phyloP scores from a whole-genome alignment of 1,140 invertebrate species.

The Chymomyza costata region DNA sequence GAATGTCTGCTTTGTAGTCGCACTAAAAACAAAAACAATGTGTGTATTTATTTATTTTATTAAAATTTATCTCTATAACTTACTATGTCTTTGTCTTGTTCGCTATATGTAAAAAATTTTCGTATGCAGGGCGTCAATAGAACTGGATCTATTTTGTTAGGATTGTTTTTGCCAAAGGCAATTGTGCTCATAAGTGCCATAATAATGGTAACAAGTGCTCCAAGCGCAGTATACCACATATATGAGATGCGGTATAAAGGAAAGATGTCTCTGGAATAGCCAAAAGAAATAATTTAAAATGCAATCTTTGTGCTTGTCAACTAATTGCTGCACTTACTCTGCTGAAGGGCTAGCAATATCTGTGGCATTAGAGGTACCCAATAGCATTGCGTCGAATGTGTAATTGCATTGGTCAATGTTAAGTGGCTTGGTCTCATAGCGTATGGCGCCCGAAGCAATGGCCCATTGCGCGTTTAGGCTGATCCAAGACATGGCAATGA shows the following conservation, averaged over 20 bases:
- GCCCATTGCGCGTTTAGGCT: conserved; percentile 86
- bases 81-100: conserved; percentile 22
- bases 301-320: too few species aligned
- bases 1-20: conserved; percentile 43
- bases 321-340: conserved; percentile 28
- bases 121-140: conserved; percentile 67
- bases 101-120: conserved; percentile 43
- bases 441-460: conserved; percentile 79
- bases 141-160: conserved; percentile 47
- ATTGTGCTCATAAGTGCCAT: conserved; percentile 76
- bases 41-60: neutral
- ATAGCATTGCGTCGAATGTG: conserved; percentile 56
- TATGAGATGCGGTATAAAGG: conserved; percentile 81
- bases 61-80: neutral
- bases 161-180: conserved; percentile 67
- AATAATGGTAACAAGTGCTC: conserved; percentile 77
- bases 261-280: conserved; percentile 76
- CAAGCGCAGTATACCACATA: conserved; percentile 82
- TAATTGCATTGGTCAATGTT: conserved; percentile 84
- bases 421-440: conserved; percentile 80
- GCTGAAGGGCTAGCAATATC: conserved; percentile 23
- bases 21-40: conserved; percentile 14
- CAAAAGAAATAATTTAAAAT: neutral
- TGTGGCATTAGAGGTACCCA: conserved; percentile 13
- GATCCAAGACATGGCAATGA: conserved; percentile 86